phyloP scores from a whole-genome alignment of 1,140 invertebrate species.

The Zelostemma sp. region DNA sequence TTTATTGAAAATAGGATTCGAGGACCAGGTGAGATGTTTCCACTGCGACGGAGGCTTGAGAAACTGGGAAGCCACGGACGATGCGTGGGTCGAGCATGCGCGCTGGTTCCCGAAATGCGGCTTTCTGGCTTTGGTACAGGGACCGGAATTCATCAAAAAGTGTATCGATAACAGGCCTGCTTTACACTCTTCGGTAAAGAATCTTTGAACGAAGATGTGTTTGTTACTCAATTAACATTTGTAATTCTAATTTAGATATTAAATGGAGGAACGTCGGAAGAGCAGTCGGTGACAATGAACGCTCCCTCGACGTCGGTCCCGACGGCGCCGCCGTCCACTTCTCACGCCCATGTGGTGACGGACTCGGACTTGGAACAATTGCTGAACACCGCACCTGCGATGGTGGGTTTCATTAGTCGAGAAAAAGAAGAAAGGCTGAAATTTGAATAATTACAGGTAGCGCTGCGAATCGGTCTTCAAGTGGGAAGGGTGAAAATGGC shows the following conservation, averaged over 20 bases:
- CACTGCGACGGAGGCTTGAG: slow-evolving; percentile 90
- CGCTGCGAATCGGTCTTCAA: slow-evolving; percentile 78
- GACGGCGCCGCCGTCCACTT: slow-evolving; percentile 44
- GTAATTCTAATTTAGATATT: slow-evolving; percentile 50
- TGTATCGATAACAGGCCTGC: slow-evolving; percentile 64
- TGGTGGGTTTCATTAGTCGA: slow-evolving; percentile 47
- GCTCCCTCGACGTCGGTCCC: slow-evolving; percentile 32
- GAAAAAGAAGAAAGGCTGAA: neutral
- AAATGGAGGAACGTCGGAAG: slow-evolving; percentile 49
- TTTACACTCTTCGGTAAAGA: slow-evolving; percentile 51
- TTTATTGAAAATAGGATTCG: slow-evolving; percentile 61
- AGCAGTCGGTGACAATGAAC: slow-evolving; percentile 41
- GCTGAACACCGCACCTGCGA: slow-evolving; percentile 72
- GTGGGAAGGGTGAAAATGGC: slow-evolving; percentile 77
- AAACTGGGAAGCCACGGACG: slow-evolving; percentile 87
- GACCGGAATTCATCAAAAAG: slow-evolving; percentile 79
- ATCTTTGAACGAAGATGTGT: slow-evolving; percentile 6
- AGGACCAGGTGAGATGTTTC: slow-evolving; percentile 89
- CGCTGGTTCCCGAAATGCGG: slow-evolving; percentile 89
- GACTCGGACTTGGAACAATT: slow-evolving; percentile 70
- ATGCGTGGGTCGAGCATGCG: slow-evolving; percentile 92
- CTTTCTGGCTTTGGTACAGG: slow-evolving; percentile 83
- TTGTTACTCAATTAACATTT: neutral
- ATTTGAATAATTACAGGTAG: slow-evolving; percentile 64
- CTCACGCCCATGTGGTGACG: slow-evolving; percentile 61